Conservation (phyloP, 2,797 vertebrate genomes). For the Heliangelus exortis region DNA sequence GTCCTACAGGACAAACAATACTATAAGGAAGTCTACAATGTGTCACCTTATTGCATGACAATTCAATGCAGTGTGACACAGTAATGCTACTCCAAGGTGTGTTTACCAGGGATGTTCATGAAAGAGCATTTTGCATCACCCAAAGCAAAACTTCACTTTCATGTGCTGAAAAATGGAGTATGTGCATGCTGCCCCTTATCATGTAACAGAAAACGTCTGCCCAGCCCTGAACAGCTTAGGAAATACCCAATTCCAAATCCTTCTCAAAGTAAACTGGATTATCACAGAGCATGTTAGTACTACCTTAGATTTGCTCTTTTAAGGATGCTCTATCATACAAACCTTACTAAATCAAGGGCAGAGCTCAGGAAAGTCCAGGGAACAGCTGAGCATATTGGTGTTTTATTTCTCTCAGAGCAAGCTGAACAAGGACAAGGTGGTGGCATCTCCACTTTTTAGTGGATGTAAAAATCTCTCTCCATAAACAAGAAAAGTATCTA, state of each 20-base stretch:
- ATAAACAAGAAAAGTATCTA: background rate
- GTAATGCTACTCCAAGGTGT: background rate
- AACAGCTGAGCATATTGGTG: fast-evolving
- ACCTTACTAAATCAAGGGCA: background rate
- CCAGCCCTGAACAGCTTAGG: background rate
- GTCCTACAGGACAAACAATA: background rate
- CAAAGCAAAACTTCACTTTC: background rate
- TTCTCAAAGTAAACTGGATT: background rate
- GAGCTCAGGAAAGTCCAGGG: background rate
- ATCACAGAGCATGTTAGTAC: background rate
- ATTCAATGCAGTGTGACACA: too few relatives aligned
- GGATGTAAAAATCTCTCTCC: background rate
- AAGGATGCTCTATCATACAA: background rate
- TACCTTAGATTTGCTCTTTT: background rate
- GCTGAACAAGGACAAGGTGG: background rate
- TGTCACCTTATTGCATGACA: background rate
- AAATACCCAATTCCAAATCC: background rate
- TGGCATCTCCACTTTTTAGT: background rate
- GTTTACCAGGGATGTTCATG: background rate
- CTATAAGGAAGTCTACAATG: background rate
- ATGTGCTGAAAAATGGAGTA: background rate
- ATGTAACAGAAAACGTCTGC: background rate
- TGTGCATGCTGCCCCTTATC: background rate
- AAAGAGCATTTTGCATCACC: background rate
- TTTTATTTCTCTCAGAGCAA: background rate